Evolutionary conservation across 2,113 vertebrate genomes (phyloP), one percentile per base, ranked within the genome.

Genomic region (Nerophis lumbriciformis): DNA sequence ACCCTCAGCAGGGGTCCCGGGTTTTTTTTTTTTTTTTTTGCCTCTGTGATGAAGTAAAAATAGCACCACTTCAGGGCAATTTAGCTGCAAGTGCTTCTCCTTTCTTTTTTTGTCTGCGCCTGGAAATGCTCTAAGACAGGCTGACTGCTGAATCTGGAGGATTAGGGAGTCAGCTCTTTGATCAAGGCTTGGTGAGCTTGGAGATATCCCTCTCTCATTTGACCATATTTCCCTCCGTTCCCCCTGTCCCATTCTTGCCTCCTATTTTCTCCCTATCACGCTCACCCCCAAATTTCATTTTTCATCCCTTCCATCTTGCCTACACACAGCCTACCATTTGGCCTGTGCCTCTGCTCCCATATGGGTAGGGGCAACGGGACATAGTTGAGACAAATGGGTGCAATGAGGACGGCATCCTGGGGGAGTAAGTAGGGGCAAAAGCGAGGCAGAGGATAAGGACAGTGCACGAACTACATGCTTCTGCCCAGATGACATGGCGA

Each of bases 11-110:
- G 77, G 84, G 81, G 85, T 68, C 72, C 72, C 69, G 75, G 21
- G 21, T 1, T 28, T 28, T 28, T 74, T 66, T 77, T 82, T 83
- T 71, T 74, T 74, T 66, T 77, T 82, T 84, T 71, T 74, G 74
- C 61, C 73, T 80, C 66, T 68, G 56, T 84, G 75, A 82, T 76
- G 83, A 79, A 79, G 83, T 88, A 88, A 90, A 90, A 90, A 90
- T 90, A 89, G 86, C 83, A 88, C 48, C 83, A 83, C 87, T 90
- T 85, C 79, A 81, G 85, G 86, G 80, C 83, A 88, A 83, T 90
- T 90, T 86, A 81, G 83, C 85, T 71, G 82, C 75, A 55, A 86
- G 84, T 85, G 83, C 87, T 89, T 85, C 82, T 80, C 71, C 68
- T 68, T 75, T 72, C 65, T 68, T 78, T 76, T 76, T 81, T 75